Conservation (phyloP, 2,113 vertebrate species). For the Calyptomena viridis region DNA sequence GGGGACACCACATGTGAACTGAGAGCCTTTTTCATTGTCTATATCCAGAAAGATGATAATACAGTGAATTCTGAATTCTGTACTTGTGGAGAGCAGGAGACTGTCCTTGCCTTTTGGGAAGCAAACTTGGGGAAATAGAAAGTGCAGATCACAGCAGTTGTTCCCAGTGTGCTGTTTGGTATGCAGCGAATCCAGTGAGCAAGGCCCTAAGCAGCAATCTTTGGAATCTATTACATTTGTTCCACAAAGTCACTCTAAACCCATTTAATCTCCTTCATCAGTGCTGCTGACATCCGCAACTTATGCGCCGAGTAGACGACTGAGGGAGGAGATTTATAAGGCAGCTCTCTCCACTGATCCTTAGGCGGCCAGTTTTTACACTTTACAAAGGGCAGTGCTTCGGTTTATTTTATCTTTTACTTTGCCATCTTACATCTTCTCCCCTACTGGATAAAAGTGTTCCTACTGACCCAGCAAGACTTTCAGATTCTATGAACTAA, state of each 20-base stretch:
- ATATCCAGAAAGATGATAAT: background rate
- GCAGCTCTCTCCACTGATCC: background rate
- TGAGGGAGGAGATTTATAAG: slow-evolving; percentile 38
- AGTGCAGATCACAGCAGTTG: background rate
- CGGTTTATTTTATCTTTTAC: background rate
- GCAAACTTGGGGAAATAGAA: background rate
- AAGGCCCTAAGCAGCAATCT: background rate
- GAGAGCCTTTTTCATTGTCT: background rate
- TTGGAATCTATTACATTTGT: slow-evolving; percentile 50
- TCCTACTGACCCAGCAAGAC: background rate
- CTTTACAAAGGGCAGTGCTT: background rate
- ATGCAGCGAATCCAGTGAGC: background rate
- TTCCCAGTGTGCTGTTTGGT: slow-evolving; percentile 2
- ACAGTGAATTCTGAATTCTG: background rate
- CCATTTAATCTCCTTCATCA: slow-evolving; percentile 45
- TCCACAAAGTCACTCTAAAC: slow-evolving; percentile 54
- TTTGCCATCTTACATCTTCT: background rate
- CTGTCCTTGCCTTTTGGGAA: background rate
- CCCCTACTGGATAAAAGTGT: background rate
- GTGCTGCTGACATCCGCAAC: background rate
- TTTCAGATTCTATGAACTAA: background rate
- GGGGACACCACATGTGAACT: background rate
- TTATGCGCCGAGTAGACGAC: background rate
- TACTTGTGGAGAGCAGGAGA: background rate
- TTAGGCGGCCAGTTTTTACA: background rate